Conservation (phyloP, 2,113 vertebrate genomes). For the Smithornis capensis region DNA sequence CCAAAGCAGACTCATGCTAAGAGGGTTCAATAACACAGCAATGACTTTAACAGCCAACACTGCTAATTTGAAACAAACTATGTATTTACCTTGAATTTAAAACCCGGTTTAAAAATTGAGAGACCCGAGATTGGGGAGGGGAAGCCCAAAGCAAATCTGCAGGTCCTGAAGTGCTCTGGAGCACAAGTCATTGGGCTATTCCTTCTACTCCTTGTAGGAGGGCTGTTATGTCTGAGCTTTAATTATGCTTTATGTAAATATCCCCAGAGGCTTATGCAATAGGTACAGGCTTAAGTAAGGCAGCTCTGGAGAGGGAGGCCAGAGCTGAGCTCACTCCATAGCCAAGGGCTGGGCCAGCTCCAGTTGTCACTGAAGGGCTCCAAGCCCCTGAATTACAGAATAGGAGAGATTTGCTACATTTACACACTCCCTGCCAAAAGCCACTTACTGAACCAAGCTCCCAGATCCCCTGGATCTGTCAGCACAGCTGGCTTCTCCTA, state of each 20-base stretch:
- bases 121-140: background rate
- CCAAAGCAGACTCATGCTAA: background rate
- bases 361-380: background rate
- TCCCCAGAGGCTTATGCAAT: constrained; percentile 65
- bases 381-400: background rate
- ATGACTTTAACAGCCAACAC: background rate
- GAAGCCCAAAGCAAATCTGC: background rate
- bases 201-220: constrained; percentile 40
- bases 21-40: background rate
- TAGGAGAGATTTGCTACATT: background rate
- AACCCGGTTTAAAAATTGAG: background rate
- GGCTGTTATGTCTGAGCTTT: constrained; percentile 53
- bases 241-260: constrained; percentile 69
- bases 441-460: background rate
- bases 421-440: background rate
- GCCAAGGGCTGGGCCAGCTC: background rate
- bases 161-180: background rate
- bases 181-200: background rate
- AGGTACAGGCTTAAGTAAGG: constrained; percentile 59
- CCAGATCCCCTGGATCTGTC: background rate
- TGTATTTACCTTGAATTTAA: background rate
- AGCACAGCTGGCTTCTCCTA: background rate
- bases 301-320: background rate
- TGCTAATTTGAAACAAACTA: background rate
- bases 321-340: background rate